Evolutionary conservation across 2,888 invertebrate genomes (phyloP).

Genomic region (Patella pellucida): DNA sequence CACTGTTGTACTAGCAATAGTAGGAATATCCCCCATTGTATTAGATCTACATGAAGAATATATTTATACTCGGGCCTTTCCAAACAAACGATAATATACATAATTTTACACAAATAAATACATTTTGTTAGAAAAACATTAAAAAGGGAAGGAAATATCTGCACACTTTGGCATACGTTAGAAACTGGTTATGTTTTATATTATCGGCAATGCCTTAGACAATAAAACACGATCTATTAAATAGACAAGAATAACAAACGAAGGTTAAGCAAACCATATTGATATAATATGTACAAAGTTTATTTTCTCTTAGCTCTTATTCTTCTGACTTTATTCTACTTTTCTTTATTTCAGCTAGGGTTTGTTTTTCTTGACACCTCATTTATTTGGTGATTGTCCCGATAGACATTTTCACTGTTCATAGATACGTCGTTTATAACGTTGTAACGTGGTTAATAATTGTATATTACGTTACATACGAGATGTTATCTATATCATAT

Average conservation of each 20-base stretch:
- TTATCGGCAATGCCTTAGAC: conserved; percentile 4
- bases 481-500: no score
- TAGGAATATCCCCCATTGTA: no score
- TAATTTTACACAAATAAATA: conserved; percentile 9
- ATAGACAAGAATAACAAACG: conserved; percentile 5
- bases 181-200: neutral
- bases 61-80: neutral
- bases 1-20: no score
- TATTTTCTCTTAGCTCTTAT: no score
- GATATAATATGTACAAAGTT: no score
- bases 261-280: no score
- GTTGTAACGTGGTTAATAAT: no score
- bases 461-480: no score
- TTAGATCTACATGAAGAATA: no score
- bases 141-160: neutral
- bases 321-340: neutral
- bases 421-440: no score
- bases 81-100: conserved; percentile 5
- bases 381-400: neutral
- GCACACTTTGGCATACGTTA: neutral
- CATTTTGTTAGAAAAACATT: conserved; percentile 9
- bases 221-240: neutral
- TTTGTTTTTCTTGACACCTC: neutral
- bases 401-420: neutral
- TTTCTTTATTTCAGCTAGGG: neutral